Base-by-base conservation (phyloP, 2,113 vertebrate species). In the Periophthalmodon schlosseri region DNA sequence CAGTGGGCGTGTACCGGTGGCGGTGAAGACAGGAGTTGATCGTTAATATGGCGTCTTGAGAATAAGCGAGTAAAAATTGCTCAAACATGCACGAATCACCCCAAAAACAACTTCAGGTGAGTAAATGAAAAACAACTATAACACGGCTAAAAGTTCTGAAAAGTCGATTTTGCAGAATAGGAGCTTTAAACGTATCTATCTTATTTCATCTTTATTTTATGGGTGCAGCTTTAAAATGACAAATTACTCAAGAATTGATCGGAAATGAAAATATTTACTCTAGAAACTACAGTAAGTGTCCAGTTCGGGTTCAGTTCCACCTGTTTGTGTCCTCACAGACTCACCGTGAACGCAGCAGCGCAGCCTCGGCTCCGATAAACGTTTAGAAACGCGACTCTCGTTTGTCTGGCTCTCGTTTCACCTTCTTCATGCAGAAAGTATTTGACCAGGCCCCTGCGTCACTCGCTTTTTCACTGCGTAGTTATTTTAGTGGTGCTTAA, bases 401-500 rank as follows among this genome's bases (percentile, higher is more conserved):
- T 1, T 46, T 56, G 14, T 75, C 20, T 18, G 70, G 28, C 3
- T 73, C 76, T 57, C 46, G 70, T 34, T 78, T 65, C 72, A 65
- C 67, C 73, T 72, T 73, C n/a, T 23, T 70, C 63, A 50, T 76
- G 57, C 63, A 72, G 16, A 78, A 75, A 74, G 44, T 34, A 21
- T 69, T 75, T 28, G n/a, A 72, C 73, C 69, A 23, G 60, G 23
- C 64, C 21, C 21, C 28, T 28, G 15, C 78, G 71, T 54, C 23
- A 34, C 11, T 11, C 57, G 18, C 15, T 75, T 69, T 75, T 80
- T 85, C 49, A 84, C 80, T 72, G 70, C 72, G 66, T 71, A 72
- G 63, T 83, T 57, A 81, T 84, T 83, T 69, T 75, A 58, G 61
- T 74, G 47, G 72, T 63, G 79, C 47, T 87, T 84, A 61, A 82